Base-by-base conservation (phyloP, 1,140 invertebrate genomes). In the Trinorchestia longiramus region DNA sequence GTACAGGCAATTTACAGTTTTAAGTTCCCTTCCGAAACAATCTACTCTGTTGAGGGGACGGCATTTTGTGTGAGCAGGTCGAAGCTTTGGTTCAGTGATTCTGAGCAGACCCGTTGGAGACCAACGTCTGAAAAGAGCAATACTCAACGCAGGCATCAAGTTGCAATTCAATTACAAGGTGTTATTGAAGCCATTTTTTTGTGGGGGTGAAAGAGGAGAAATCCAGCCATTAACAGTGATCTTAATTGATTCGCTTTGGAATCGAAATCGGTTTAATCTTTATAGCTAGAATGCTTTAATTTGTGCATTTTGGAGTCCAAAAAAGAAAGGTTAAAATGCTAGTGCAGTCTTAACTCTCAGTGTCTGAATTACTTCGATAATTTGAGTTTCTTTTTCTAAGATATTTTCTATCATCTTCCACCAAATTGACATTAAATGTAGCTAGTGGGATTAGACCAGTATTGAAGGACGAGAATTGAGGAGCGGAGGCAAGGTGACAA, bases 11-110 rank as follows among this genome's bases (percentile, higher is more conserved):
- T 77, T 77, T 77, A 77, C 62, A 77, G 11, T 77, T 77, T 77
- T 77, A 77, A 11, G 62, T 77, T 36, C 28, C 28, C 62, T 11
- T 36, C 62, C 8, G 62, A 77, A 28, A 36, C 62, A 77, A 77
- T 77, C 62, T 77, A 77, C 62, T 77, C 62, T 3, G 8, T 77
- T 36, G 62, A 77, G 28, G 62, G 3, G 28, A 36, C 62, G 28
- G 15, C 36, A 90, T 90, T 90, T 41, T 19, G 88, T 19, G 28
- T 4, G 88, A 42, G 88, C 88, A 42, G 28, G n/a, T 90, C 88
- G 43, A 8, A 43, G 88, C 88, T 90, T 90, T 90, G 88, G 88
- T 42, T 90, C 88, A 42, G 88, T 90, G 88, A 90, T 90, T 90
- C 62, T 28, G 62, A 3, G 62, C 62, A 1, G 62, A 1, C 15